Conservation (phyloP, 2,797 vertebrate species). For the Sebastes hubbsi region DNA sequence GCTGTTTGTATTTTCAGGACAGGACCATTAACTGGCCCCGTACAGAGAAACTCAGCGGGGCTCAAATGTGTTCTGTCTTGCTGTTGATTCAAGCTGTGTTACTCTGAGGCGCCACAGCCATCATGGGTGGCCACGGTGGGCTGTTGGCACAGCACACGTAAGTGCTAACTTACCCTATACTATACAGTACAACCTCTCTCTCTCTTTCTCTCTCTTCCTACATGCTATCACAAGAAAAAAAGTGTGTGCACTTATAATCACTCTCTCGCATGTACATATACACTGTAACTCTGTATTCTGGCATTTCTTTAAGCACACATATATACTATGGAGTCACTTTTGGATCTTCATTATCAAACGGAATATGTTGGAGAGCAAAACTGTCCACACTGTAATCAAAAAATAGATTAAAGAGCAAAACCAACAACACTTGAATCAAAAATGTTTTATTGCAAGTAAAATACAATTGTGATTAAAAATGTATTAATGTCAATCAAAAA, state of each 20-base stretch:
- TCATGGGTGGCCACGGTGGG: slow-evolving; percentile 75
- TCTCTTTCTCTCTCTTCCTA: background rate
- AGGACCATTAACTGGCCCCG: slow-evolving; percentile 61
- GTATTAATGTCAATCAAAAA: too few species aligned
- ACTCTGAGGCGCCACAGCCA: slow-evolving; percentile 61
- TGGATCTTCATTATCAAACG: too few species aligned
- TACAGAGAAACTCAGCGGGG: slow-evolving; percentile 64
- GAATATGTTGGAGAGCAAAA: too few species aligned
- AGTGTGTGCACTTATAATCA: slow-evolving; percentile 4
- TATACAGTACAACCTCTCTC: background rate
- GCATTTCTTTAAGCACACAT: background rate
- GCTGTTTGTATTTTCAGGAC: slow-evolving; percentile 62
- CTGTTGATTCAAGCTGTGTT: slow-evolving; percentile 75
- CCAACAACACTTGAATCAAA: too few species aligned
- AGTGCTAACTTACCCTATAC: background rate
- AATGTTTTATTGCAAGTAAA: too few species aligned
- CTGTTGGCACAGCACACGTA: slow-evolving; percentile 26
- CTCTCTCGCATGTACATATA: background rate
- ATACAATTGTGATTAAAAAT: too few species aligned
- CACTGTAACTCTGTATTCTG: background rate
- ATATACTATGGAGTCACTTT: background rate
- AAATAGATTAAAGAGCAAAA: too few species aligned
- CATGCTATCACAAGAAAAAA: slow-evolving; percentile 7
- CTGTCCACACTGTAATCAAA: too few species aligned
- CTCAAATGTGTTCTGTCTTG: slow-evolving; percentile 70